Percentiles rank a stretch among this genome's conserved stretches.
These are phyloP conservation scores for Neodiprion fabricii DNA, from an alignment of 1,140 invertebrate genomes.

Conservation along the genomic window DNA sequence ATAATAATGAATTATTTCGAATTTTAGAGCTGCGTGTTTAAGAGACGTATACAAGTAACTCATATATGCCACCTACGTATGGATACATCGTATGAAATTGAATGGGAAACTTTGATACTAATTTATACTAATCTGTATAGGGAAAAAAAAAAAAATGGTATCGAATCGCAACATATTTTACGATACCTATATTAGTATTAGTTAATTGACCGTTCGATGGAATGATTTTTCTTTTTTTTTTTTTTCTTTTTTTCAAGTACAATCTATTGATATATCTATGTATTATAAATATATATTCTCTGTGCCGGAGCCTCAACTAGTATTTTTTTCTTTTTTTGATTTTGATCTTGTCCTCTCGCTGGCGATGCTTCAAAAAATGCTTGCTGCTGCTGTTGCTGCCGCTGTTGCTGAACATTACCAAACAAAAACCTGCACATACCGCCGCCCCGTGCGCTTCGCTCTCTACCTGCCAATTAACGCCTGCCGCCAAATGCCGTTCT, in stretches of 20 bases:
- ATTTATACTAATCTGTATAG: no score
- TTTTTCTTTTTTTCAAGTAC: no score
- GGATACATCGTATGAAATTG: not conserved
- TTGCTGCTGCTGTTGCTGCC: constrained; percentile 48
- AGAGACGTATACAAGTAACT: constrained; percentile 33
- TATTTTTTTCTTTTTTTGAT: constrained; percentile 64
- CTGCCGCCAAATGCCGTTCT: constrained; percentile 47
- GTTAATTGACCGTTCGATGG: no score
- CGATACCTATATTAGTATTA: no score
- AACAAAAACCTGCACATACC: constrained; percentile 40
- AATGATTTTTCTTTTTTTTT: no score
- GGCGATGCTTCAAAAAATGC: constrained; percentile 61
- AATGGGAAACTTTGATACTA: no score
- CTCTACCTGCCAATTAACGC: constrained; percentile 61
- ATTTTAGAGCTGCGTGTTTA: constrained; percentile 28
- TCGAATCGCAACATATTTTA: no score
- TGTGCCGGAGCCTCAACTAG: constrained; percentile 57
- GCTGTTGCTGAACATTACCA: not conserved
- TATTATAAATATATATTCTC: no score
- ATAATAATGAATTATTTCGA: constrained; percentile 26
- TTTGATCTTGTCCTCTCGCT: constrained; percentile 65
- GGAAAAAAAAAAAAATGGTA: no score
- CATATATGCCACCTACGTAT: constrained; percentile 24
- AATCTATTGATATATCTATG: no score
- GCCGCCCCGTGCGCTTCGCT: constrained; percentile 59